Base-by-base conservation (phyloP, 2,888 invertebrate genomes). In the Didymodactylos carnosus region DNA sequence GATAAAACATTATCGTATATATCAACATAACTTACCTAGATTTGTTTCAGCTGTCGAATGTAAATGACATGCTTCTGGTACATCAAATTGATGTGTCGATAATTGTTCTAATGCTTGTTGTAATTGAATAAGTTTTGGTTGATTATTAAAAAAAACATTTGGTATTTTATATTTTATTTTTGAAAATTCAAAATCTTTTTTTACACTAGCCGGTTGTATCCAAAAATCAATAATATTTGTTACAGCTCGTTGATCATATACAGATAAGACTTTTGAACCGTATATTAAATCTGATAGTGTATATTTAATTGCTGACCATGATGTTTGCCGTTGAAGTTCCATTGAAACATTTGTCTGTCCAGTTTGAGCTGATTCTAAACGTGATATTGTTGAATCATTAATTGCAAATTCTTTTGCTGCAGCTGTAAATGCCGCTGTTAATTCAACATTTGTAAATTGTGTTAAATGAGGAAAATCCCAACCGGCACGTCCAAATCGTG, bases 111-210 rank as follows among this genome's bases (percentile, higher is more conserved):
- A 76, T 6, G 80, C 80, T 76, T 82, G 81, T n/a, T 80, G 78
- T 74, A 83, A 75, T 41, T 79, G 78, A 73, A 76, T 78, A 71
- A 83, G 78, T 11, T 81, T 78, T 2, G 80, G 79, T 76, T 80
- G 79, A 4, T 79, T 78, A 72, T 79, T 80, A 77, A 81, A 82
- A 78, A 83, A 82, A 2, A 79, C 80, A n/a, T 79, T 75, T 25
- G 82, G 82, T 29, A 79, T 79, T 41, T 80, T 79, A 77, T 83
- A 83, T 76, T 82, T 83, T 75, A 82, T 82, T 80, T 80, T 81
- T 23, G 81, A 78, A 35, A 82, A 78, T 78, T 83, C 83, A 79
- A 83, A 83, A 76, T 83, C 83, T 76, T 81, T 83, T 77, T 81
- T 82, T 76, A 82, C 78, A 53, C 83, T 79, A 49, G 78, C 80